Conservation (phyloP, 1,140 invertebrate species). For the Eriosoma lanigerum region DNA sequence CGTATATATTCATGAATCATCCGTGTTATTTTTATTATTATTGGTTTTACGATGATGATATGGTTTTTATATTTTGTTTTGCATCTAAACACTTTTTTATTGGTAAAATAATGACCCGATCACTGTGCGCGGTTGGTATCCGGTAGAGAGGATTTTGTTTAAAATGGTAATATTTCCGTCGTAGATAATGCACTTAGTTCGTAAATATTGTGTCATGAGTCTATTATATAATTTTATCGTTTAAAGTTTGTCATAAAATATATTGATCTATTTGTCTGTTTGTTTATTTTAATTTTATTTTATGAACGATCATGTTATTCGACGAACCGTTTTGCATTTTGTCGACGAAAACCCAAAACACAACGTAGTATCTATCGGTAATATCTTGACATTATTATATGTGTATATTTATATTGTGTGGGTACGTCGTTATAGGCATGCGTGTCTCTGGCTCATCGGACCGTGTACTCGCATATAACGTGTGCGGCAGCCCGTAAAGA, state of each 20-base stretch:
- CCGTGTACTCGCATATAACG: slow-evolving; percentile 38
- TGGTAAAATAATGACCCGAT: too few relatives aligned
- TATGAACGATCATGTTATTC: not conserved
- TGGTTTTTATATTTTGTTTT: too few relatives aligned
- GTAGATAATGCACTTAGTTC: not conserved
- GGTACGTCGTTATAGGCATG: not conserved
- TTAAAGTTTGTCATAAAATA: not conserved
- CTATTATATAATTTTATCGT: not conserved
- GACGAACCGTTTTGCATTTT: not conserved
- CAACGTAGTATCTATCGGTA: not conserved
- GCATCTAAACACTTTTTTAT: too few relatives aligned
- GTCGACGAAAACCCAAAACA: not conserved
- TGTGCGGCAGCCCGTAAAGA: slow-evolving; percentile 1
- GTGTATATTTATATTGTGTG: not conserved
- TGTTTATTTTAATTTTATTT: too few relatives aligned
- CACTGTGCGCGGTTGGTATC: too few relatives aligned
- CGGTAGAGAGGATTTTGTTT: too few relatives aligned
- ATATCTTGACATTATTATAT: not conserved
- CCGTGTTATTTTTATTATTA: too few relatives aligned
- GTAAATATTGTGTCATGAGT: not conserved
- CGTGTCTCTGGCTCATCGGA: slow-evolving; percentile 15
- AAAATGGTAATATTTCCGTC: not conserved
- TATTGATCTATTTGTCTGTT: not conserved
- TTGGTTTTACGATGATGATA: too few relatives aligned
- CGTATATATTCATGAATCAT: too few relatives aligned